These are phyloP conservation scores for Habrosyne pyritoides DNA, from an alignment of 2,888 invertebrate species.

Conservation along the genomic window DNA sequence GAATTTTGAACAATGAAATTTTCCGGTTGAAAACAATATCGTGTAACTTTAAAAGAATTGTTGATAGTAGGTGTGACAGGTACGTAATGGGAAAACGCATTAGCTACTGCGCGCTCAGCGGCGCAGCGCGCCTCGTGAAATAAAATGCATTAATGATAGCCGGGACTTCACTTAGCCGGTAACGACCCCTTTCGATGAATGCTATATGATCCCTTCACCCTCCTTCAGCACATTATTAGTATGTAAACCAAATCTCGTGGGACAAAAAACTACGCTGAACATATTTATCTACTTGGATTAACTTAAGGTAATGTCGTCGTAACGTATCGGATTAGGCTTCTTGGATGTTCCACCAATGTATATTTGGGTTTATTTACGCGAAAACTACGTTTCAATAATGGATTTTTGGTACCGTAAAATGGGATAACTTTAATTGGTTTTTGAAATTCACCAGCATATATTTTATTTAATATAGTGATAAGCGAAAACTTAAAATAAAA, in stretches of 20 bases:
- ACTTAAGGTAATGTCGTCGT: background rate
- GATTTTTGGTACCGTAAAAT: too few relatives aligned
- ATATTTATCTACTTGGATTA: slow-evolving; percentile 13
- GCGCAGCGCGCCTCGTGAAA: slow-evolving; percentile 50
- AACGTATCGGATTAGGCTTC: background rate
- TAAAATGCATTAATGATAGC: slow-evolving; percentile 72
- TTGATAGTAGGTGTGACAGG: slow-evolving; percentile 59
- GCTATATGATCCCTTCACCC: slow-evolving; percentile 34
- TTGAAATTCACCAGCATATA: too few relatives aligned
- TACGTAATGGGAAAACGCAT: slow-evolving; percentile 68
- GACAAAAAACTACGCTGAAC: slow-evolving; percentile 20
- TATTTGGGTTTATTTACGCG: background rate
- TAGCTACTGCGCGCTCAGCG: slow-evolving; percentile 50
- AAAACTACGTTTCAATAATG: too few relatives aligned
- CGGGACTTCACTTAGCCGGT: slow-evolving; percentile 33
- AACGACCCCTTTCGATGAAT: slow-evolving; percentile 52
- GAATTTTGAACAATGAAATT: slow-evolving; percentile 13
- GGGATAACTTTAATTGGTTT: too few relatives aligned
- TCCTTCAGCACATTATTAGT: slow-evolving; percentile 18
- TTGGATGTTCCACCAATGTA: background rate
- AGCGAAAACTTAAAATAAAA: too few relatives aligned
- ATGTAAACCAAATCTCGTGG: slow-evolving; percentile 15
- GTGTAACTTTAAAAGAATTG: slow-evolving; percentile 43
- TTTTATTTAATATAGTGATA: too few relatives aligned
- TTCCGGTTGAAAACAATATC: slow-evolving; percentile 42